Conservation (phyloP, 2,113 vertebrate genomes). For the Chunga burmeisteri region DNA sequence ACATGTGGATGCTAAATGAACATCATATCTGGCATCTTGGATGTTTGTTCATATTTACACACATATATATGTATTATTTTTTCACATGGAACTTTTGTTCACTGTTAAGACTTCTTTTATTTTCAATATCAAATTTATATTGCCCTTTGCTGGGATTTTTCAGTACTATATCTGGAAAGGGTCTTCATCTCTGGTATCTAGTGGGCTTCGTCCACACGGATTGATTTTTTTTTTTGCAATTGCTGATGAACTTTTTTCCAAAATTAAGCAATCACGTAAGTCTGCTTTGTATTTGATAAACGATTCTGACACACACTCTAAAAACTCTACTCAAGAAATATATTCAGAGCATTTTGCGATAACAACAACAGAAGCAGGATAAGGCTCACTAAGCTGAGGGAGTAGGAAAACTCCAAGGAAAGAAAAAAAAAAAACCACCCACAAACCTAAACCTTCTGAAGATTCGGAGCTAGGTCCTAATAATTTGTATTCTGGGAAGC, state of each 20-base stretch:
- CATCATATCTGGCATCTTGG: neutral
- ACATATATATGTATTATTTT: neutral
- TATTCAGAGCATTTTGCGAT: neutral
- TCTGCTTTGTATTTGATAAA: neutral
- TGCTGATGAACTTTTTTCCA: neutral
- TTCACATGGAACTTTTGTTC: neutral
- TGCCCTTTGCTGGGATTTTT: neutral
- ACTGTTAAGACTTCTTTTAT: neutral
- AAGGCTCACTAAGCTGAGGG: neutral
- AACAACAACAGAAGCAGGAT: neutral
- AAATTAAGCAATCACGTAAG: neutral
- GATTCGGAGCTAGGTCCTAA: neutral
- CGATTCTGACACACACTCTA: neutral
- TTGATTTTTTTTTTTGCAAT: neutral
- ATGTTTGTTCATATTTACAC: neutral
- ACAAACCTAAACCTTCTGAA: neutral
- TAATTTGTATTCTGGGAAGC: neutral
- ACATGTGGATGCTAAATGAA: neutral
- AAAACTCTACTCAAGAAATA: neutral
- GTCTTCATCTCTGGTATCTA: neutral
- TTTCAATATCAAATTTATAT: neutral
- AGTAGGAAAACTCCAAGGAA: neutral
- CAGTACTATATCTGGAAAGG: neutral
- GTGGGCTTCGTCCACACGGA: neutral
- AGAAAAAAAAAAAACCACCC: neutral